Conservation (phyloP, 2,888 invertebrate genomes). For the Apotomis betuletana region DNA sequence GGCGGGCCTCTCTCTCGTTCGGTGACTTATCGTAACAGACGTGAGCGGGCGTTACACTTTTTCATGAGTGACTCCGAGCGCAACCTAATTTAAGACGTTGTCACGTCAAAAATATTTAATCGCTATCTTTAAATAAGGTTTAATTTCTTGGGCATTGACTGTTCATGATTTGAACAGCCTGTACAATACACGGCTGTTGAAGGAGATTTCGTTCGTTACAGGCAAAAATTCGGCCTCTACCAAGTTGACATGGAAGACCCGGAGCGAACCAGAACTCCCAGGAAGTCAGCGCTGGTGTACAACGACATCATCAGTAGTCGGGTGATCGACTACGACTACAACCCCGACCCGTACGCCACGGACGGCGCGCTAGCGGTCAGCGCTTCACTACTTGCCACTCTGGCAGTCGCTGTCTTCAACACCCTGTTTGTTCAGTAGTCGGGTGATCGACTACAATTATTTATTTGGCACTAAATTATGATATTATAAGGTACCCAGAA, state of each 20-base stretch:
- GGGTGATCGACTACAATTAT: too few relatives aligned
- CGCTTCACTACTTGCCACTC: background rate
- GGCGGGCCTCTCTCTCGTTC: too few relatives aligned
- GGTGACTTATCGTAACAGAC: too few relatives aligned
- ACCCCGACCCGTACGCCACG: conserved; percentile 45
- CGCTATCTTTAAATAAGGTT: too few relatives aligned
- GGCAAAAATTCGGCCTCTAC: conserved; percentile 83
- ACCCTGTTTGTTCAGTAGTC: too few relatives aligned
- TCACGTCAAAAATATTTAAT: too few relatives aligned
- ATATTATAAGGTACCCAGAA: too few relatives aligned
- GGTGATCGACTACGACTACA: conserved; percentile 47
- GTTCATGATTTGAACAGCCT: background rate
- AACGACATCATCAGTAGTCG: conserved; percentile 68
- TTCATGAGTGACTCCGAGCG: too few relatives aligned
- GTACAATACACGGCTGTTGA: background rate
- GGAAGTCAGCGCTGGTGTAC: conserved; percentile 78
- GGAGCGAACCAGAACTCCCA: conserved; percentile 78
- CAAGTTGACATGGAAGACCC: conserved; percentile 83
- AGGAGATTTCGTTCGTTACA: conserved; percentile 51
- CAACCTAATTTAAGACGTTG: too few relatives aligned
- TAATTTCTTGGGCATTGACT: background rate
- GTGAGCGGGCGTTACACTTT: too few relatives aligned
- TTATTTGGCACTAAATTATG: background rate
- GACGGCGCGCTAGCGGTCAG: background rate
- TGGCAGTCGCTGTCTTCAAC: conserved; percentile 2